These are phyloP conservation scores for Pseudochirops cupreus DNA, from an alignment of 2,797 vertebrate species.

Conservation along the genomic window DNA sequence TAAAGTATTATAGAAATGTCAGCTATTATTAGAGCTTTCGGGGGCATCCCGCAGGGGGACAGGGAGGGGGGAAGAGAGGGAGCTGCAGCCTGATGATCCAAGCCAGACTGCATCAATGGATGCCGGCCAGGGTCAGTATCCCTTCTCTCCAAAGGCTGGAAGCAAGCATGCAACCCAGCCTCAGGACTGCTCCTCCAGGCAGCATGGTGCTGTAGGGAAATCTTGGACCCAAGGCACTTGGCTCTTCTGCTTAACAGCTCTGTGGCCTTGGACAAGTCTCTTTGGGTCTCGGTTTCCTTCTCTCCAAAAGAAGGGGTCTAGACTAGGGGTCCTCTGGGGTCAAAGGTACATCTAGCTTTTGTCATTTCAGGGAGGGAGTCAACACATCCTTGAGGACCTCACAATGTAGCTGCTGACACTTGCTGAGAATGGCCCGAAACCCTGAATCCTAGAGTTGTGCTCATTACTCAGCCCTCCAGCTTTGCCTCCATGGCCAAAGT, in stretches of 20 bases:
- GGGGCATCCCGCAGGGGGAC: neutral
- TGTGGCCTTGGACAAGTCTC: neutral
- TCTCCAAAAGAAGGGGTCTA: neutral
- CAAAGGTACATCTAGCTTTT: neutral
- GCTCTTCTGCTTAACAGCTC: neutral
- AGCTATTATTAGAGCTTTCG: neutral
- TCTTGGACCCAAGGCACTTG: neutral
- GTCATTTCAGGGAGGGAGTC: neutral
- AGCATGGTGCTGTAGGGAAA: neutral
- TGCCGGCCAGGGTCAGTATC: neutral
- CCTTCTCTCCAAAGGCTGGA: slow-evolving; percentile 1
- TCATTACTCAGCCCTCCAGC: neutral
- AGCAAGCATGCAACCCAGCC: neutral
- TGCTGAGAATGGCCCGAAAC: neutral
- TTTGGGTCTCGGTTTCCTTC: neutral
- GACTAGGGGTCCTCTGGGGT: neutral
- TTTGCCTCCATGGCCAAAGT: neutral
- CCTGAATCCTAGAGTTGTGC: neutral
- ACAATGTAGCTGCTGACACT: neutral
- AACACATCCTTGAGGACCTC: neutral
- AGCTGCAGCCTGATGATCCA: neutral
- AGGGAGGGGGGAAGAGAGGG: neutral
- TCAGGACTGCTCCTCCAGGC: neutral
- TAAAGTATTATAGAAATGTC: neutral
- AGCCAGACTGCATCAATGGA: neutral